These are phyloP conservation scores for Exephanes ischioxanthus DNA, from an alignment of 2,888 invertebrate species.

Conservation along the genomic window DNA sequence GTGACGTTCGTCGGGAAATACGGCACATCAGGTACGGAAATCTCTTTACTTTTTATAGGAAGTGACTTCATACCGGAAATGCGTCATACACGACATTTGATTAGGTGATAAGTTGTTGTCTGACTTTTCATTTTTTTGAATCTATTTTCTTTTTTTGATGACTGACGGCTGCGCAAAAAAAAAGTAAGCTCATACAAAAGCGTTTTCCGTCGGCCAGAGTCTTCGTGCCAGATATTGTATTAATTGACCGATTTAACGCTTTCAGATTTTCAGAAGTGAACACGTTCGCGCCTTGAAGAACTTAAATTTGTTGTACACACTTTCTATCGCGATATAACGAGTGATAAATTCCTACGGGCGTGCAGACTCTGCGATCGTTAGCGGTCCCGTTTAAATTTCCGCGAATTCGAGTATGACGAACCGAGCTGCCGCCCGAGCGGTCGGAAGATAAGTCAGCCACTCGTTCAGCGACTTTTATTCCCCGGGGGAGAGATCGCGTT, in stretches of 20 bases:
- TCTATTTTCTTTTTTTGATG: background rate
- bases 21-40: too few species aligned
- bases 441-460: slow-evolving; percentile 62
- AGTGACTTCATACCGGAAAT: too few species aligned
- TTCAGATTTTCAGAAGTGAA: background rate
- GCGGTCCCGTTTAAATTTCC: slow-evolving; percentile 42
- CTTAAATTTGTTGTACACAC: slow-evolving; percentile 37
- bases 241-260: slow-evolving; percentile 37
- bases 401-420: slow-evolving; percentile 63
- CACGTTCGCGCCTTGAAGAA: slow-evolving; percentile 17
- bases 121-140: too few species aligned
- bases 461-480: slow-evolving; percentile 71
- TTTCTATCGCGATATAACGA: slow-evolving; percentile 51
- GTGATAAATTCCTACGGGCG: slow-evolving; percentile 31
- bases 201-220: background rate
- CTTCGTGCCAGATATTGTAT: slow-evolving; percentile 24
- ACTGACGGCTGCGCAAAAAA: background rate
- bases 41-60: too few species aligned
- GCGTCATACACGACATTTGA: too few species aligned
- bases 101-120: too few species aligned
- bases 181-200: background rate
- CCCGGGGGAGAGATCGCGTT: slow-evolving; percentile 65
- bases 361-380: slow-evolving; percentile 6
- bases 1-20: too few species aligned
- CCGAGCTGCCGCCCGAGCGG: slow-evolving; percentile 23